These are phyloP conservation scores for Sebastes itinus DNA, from an alignment of 2,797 vertebrate species.

Conservation along the genomic window DNA sequence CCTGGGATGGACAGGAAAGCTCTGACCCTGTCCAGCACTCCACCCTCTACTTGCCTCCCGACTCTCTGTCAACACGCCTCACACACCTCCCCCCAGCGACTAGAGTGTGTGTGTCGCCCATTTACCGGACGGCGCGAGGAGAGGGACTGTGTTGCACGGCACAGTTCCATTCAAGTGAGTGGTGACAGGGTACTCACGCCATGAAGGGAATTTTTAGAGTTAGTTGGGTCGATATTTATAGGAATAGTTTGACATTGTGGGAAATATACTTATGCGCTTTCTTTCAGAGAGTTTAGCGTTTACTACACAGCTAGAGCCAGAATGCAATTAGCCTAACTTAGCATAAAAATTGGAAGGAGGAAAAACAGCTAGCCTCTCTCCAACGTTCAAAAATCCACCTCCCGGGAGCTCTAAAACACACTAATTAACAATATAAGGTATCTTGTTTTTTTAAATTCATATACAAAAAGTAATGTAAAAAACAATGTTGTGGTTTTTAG, in stretches of 20 bases:
- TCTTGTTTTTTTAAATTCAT: no score
- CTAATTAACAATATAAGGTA: no score
- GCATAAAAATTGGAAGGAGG: no score
- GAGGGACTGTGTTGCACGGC: conserved; percentile 84
- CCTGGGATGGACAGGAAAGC: conserved; percentile 77
- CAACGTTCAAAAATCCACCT: no score
- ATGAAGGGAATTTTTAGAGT: background rate
- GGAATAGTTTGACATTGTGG: background rate
- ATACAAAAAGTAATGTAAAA: no score
- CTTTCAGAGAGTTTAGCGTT: background rate
- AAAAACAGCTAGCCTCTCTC: no score
- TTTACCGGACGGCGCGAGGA: conserved; percentile 79
- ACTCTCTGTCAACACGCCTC: conserved; percentile 80
- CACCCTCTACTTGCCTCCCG: conserved; percentile 77
- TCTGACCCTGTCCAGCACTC: conserved; percentile 51
- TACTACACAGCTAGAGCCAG: background rate
- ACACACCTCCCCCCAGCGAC: conserved; percentile 74
- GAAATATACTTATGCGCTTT: background rate
- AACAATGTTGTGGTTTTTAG: no score
- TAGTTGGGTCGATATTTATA: background rate
- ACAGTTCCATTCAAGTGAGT: conserved; percentile 77
- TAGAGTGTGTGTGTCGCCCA: conserved; percentile 85
- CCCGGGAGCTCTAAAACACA: no score
- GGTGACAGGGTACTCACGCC: background rate
- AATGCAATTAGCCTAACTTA: no score